These are phyloP conservation scores for Helleia helle DNA, from an alignment of 2,888 invertebrate species.

Conservation along the genomic window DNA sequence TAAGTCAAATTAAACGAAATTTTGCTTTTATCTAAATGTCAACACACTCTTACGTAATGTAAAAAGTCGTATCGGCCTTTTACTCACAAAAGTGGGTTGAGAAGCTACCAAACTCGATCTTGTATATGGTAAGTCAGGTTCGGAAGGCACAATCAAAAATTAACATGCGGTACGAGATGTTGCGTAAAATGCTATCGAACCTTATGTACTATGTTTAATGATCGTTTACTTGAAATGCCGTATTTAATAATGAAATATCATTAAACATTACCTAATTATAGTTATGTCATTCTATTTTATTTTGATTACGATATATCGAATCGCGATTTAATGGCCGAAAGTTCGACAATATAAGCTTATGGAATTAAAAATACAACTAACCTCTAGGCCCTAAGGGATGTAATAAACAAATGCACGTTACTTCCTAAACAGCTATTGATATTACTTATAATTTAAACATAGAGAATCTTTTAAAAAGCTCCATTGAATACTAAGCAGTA, in stretches of 20 bases:
- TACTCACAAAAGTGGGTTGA: constrained; percentile 19
- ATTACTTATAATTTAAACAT: too few relatives aligned
- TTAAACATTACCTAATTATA: too few relatives aligned
- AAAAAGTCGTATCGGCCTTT: constrained; percentile 20
- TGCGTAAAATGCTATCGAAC: constrained; percentile 1
- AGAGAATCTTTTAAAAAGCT: too few relatives aligned
- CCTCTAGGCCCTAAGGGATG: too few relatives aligned
- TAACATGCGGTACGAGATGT: constrained; percentile 16
- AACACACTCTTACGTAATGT: constrained; percentile 20
- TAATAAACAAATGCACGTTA: too few relatives aligned
- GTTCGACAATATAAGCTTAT: too few relatives aligned
- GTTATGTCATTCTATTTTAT: too few relatives aligned
- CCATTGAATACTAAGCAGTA: too few relatives aligned
- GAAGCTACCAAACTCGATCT: constrained; percentile 22
- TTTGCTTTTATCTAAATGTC: constrained; percentile 21
- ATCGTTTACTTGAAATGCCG: not conserved
- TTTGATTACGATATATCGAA: too few relatives aligned
- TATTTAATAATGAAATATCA: not conserved
- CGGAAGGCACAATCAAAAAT: constrained; percentile 19
- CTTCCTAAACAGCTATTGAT: too few relatives aligned
- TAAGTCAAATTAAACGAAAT: constrained; percentile 16
- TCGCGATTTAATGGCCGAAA: too few relatives aligned
- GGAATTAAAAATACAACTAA: too few relatives aligned
- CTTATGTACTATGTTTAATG: not conserved
- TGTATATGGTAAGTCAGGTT: constrained; percentile 20